phyloP scores from a whole-genome alignment of 2,888 invertebrate genomes.

The Synergus japonicus region DNA sequence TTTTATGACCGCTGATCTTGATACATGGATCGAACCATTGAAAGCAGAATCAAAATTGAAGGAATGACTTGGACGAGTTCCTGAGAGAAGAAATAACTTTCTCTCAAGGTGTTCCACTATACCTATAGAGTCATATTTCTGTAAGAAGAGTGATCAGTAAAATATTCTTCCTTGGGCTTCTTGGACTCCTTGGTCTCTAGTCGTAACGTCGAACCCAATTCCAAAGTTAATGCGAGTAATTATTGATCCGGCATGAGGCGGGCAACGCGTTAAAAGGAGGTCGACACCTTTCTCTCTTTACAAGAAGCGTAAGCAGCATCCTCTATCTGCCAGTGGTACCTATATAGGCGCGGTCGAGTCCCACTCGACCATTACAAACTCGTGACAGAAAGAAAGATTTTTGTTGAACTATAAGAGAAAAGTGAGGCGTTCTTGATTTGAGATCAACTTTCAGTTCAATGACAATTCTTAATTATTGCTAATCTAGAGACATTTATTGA shows the following conservation, averaged over 20 bases:
- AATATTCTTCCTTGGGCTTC: constrained; percentile 41
- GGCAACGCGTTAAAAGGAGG: constrained; percentile 67
- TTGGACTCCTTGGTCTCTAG: constrained; percentile 48
- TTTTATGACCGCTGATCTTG: background rate
- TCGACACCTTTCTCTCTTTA: constrained; percentile 71
- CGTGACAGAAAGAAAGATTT: background rate
- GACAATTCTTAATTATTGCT: background rate
- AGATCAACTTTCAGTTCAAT: background rate
- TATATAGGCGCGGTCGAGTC: constrained; percentile 50
- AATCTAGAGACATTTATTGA: background rate
- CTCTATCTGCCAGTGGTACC: constrained; percentile 48
- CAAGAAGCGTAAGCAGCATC: constrained; percentile 55
- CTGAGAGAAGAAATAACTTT: background rate
- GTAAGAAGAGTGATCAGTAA: background rate
- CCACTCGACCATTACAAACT: background rate
- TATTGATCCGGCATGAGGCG: constrained; percentile 54
- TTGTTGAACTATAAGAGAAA: background rate
- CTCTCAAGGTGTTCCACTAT: background rate
- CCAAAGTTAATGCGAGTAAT: constrained; percentile 57
- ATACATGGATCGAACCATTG: background rate
- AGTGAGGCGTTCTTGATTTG: background rate
- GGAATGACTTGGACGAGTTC: background rate
- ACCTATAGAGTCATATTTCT: background rate
- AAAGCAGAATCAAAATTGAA: background rate
- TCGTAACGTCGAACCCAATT: constrained; percentile 57